phyloP scores from a whole-genome alignment of 2,797 vertebrate genomes.

The Premnoplex brunnescens region DNA sequence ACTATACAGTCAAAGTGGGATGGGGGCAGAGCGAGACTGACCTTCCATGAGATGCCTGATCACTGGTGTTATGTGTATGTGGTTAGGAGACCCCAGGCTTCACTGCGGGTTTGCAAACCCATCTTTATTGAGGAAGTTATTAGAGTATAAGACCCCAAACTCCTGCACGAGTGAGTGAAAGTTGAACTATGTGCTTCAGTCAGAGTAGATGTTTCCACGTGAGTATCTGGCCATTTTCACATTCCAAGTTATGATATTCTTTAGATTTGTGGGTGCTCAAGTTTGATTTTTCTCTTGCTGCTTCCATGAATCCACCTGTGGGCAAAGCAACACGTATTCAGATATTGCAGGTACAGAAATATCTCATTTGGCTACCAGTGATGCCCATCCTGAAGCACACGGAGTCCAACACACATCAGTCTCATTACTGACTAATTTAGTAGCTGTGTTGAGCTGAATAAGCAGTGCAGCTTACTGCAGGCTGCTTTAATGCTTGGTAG shows the following conservation, averaged over 20 bases:
- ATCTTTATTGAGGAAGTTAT: neutral
- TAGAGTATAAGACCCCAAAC: neutral
- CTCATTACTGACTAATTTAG: neutral
- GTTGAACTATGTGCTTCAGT: neutral
- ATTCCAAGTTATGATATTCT: neutral
- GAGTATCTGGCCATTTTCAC: neutral
- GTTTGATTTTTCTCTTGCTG: neutral
- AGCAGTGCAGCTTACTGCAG: neutral
- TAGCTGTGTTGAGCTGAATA: neutral
- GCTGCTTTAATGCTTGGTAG: neutral
- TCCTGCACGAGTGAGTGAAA: neutral
- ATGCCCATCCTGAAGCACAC: neutral
- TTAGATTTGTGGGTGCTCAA: neutral
- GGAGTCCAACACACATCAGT: neutral
- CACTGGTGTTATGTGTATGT: fast-evolving
- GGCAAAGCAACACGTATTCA: neutral
- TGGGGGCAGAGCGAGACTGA: neutral
- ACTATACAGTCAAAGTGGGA: fast-evolving
- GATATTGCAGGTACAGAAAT: neutral
- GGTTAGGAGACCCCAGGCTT: neutral
- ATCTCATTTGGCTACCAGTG: neutral
- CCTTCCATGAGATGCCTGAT: neutral
- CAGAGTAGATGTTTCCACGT: neutral
- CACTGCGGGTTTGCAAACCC: neutral
- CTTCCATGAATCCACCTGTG: neutral